Base-by-base conservation (phyloP, 2,888 invertebrate genomes). In the Vesta saturnalis region DNA sequence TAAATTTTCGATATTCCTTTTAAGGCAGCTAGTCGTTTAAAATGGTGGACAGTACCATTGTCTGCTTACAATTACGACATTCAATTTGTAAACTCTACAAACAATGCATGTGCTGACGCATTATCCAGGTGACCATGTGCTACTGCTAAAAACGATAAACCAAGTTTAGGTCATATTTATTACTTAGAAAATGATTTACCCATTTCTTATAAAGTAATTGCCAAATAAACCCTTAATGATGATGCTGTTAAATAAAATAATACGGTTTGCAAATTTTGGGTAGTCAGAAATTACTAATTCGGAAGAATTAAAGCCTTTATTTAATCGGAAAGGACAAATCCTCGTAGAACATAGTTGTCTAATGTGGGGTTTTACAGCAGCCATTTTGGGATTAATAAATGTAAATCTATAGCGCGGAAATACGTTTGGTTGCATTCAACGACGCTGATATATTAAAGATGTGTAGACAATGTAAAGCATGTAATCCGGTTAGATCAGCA, bases 301-400 rank as follows among this genome's bases (percentile, higher is more conserved):
- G 10, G 58, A 35, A 16, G 8, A 30, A 30, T 58, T 16, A 43
- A 35, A 35, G 35, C 58, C 5, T 39, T 15, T 58, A n/a, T 58
- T 39, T 70, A 21, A 19, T 71, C 15, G 43, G 10, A 58, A 39
- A 39, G 14, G 6, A 6, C 35, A 58, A 43, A 8, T 43, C 12
- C 1, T 3, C 22, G 23, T 21, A 16, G 43, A 21, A 1, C 47
- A 60, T 1, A 21, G 22, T 19, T 46, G 47, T 49, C n/a, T 60
- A n/a, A 70, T 70, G 68, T 70, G 68, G 72, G 72, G 68, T 2
- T 70, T 63, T 10, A 72, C 19, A 35, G 23, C 15, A 14, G 66
- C 49, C 0, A 70, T 67, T 49, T 70, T 72, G 68, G 30, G 5
- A 30, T 30, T 6, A 30, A 30, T 10, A 30, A 30, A 30, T 30